Base-by-base conservation (phyloP, 2,113 vertebrate species). In the Chloebia gouldiae region DNA sequence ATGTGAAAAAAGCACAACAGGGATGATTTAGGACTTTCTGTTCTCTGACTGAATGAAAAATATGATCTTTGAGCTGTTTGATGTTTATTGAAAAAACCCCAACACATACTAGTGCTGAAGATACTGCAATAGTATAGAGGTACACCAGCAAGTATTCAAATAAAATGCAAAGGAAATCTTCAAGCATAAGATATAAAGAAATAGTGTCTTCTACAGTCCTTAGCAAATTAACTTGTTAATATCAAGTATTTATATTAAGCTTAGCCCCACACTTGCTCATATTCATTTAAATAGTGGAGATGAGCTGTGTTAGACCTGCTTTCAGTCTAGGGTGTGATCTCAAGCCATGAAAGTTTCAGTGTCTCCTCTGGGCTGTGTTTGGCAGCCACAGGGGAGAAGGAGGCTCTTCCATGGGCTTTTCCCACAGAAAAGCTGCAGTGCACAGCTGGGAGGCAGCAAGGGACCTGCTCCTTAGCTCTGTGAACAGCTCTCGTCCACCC, bases 1-100 rank as follows among this genome's bases (percentile, higher is more conserved):
- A 57, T 27, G 65, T 49, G 31, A 42, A 92, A 92, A 92, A 96
- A 86, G 64, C 25, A 71, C 88, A 91, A 71, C 25, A 81, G 51
- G 35, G 15, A 31, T 92, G 64, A 81, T 77, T 94, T 78, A 59
- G 54, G 30, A 16, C 44, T 88, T 78, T 92, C 37, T 64, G 7
- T 79, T 87, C 70, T 93, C 35, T 60, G 35, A 35, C 23, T 75
- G 65, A 94, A 84, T 40, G 68, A 89, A 60, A 91, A 75, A 68
- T 12, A 22, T 33, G n/a, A 64, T 56, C 47, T 78, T 88, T 78
- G 51, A 88, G 94, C 33, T 71, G 22, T 40, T 42, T 47, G 51
- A 47, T 54, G 6, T 9, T 71, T 42, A 13, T 31, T n/a, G 54
- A 35, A 65, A 54, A 47, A 21, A 22, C 3, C 2, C 40, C 47